These are phyloP conservation scores for Cryptus armator DNA, from an alignment of 2,888 invertebrate genomes.

Conservation along the genomic window DNA sequence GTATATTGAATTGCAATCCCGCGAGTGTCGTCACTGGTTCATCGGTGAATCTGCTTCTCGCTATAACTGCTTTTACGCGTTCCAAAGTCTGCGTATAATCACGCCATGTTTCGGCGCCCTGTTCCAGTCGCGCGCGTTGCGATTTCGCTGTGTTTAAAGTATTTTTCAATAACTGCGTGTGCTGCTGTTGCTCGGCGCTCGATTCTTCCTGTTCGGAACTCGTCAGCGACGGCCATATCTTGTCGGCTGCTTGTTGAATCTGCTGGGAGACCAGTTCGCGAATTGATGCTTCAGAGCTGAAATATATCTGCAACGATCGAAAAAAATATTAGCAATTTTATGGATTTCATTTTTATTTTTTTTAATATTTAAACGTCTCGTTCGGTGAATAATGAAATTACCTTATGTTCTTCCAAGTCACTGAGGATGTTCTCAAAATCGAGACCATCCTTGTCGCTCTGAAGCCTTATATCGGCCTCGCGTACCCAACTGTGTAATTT, in stretches of 20 bases:
- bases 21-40: constrained; percentile 93
- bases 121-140: constrained; percentile 92
- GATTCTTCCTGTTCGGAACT: constrained; percentile 93
- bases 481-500: constrained; percentile 94
- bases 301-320: constrained; percentile 87
- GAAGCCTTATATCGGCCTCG: constrained; percentile 92
- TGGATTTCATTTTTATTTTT: background rate
- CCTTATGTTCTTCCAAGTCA: constrained; percentile 95
- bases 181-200: constrained; percentile 92
- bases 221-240: constrained; percentile 94
- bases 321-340: background rate
- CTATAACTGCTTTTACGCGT: constrained; percentile 91
- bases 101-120: constrained; percentile 94
- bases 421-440: constrained; percentile 94
- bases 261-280: constrained; percentile 93
- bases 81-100: constrained; percentile 93
- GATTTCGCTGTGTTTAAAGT: constrained; percentile 94
- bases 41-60: constrained; percentile 91
- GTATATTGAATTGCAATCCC: constrained; percentile 93
- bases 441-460: constrained; percentile 93
- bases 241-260: constrained; percentile 94
- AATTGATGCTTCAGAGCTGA: constrained; percentile 91
- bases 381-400: constrained; percentile 72
- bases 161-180: constrained; percentile 93
- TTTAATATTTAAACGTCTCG: background rate